Conservation (phyloP, 35 echinoderm and acorn worm genomes). For the Strongylocentrotus purpuratus region DNA sequence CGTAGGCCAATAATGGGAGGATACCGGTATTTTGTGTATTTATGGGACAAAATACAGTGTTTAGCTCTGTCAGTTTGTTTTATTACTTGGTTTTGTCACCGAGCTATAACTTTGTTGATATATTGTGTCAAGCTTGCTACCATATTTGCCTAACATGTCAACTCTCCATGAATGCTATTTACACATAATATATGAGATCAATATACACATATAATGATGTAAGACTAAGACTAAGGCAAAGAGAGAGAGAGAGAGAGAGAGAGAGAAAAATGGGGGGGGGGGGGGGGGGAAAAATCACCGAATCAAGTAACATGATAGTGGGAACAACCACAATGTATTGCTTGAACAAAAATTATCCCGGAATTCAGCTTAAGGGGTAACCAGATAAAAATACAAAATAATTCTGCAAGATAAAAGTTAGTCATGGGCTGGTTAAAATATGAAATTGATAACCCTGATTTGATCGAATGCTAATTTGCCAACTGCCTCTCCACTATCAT, state of each 20-base stretch:
- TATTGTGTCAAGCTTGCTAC: not conserved
- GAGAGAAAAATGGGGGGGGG: too few relatives aligned
- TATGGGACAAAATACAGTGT: not conserved
- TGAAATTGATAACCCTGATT: too few relatives aligned
- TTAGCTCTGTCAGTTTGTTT: too few relatives aligned
- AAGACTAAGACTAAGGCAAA: not conserved
- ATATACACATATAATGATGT: not conserved
- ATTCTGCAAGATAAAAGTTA: too few relatives aligned
- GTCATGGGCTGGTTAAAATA: too few relatives aligned
- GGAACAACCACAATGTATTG: too few relatives aligned
- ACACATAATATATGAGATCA: not conserved
- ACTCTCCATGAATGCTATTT: not conserved
- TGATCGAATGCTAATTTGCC: too few relatives aligned
- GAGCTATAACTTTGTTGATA: not conserved
- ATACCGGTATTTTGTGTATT: not conserved
- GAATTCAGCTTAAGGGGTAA: too few relatives aligned
- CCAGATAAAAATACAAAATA: too few relatives aligned
- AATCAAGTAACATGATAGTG: too few relatives aligned
- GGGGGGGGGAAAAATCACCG: not conserved
- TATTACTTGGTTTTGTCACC: not conserved
- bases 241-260: not conserved
- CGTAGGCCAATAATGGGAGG: not conserved
- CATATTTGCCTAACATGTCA: not conserved
- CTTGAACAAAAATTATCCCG: too few relatives aligned
- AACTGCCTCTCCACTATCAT: too few relatives aligned